Evolutionary conservation across 2,113 vertebrate species (phyloP), one percentile per base, ranked within the genome.

Genomic region (Rostratula benghalensis): DNA sequence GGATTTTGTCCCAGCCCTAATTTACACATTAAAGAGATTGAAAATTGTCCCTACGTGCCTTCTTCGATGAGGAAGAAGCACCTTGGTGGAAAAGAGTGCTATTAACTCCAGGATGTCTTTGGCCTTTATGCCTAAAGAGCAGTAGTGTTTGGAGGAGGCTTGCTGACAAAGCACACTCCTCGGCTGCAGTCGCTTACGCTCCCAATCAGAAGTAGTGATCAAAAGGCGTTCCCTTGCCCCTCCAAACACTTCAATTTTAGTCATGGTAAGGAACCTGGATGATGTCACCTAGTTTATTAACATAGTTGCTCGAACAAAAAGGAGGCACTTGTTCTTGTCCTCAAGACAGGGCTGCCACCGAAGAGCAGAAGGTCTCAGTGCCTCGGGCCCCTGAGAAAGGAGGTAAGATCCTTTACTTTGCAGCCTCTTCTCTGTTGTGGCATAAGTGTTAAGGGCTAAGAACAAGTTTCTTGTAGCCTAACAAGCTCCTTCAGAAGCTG

Each of bases 341-440:
- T 78, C 2, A 3, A 84, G 89, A 90, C 73, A 59, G 57, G 65
- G 54, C 74, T 93, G 74, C 89, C 0, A 0, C 61, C 37, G 89
- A 68, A 33, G 91, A 94, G 70, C 73, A 54, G 90, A 93, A 78
- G 79, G 92, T 93, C 90, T 87, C 73, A 31, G 77, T 94, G 86
- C 83, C 77, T 60, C 57, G 22, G 61, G 74, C 80, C 41, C 53
- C 53, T 10, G 19, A 19, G 81, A 39, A 69, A n/a, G 53, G 77
- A 96, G 96, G 94, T 96, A 96, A 96, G 96, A 83, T 45, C 57
- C 67, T 96, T 95, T 59, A n/a, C 65, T 92, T 90, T 61, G 64
- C 57, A 91, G 53, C 60, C 43, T 10, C 0, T 0, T 31, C 77
- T 69, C 67, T 61, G 10, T 60, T 39, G 43, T 57, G 56, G 56